Evolutionary conservation across 53 echinoderm and acorn worm genomes (phyloP).

Genomic region (Mesocentrotus franciscanus): DNA sequence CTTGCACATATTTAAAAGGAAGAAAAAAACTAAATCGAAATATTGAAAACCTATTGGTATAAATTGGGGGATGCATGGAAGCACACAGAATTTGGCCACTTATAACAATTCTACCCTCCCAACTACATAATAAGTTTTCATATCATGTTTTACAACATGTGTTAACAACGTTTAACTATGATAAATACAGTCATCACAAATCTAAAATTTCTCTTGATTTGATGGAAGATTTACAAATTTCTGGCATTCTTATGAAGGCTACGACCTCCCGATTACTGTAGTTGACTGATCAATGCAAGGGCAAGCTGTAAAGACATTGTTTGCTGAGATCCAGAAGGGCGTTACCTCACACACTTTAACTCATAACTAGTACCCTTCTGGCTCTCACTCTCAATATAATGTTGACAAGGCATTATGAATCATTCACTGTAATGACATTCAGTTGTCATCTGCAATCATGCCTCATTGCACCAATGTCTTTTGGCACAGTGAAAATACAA

Average conservation of each 20-base stretch:
- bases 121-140: too few species aligned
- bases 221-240: not conserved
- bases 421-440: not conserved
- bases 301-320: not conserved
- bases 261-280: not conserved
- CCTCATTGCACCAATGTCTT: not conserved
- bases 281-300: not conserved
- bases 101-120: too few species aligned
- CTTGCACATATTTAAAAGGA: too few species aligned
- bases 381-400: not conserved
- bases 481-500: not conserved
- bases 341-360: too few species aligned
- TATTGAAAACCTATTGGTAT: too few species aligned
- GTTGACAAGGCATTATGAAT: not conserved
- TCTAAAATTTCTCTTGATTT: not conserved
- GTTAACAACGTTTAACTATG: too few species aligned
- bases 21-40: too few species aligned
- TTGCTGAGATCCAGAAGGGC: too few species aligned
- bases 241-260: not conserved
- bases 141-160: too few species aligned
- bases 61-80: too few species aligned
- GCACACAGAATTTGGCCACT: too few species aligned
- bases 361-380: too few species aligned
- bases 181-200: not conserved
- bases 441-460: not conserved